Evolutionary conservation across 2,888 invertebrate species (phyloP).

Genomic region (Octonoba sinensis): DNA sequence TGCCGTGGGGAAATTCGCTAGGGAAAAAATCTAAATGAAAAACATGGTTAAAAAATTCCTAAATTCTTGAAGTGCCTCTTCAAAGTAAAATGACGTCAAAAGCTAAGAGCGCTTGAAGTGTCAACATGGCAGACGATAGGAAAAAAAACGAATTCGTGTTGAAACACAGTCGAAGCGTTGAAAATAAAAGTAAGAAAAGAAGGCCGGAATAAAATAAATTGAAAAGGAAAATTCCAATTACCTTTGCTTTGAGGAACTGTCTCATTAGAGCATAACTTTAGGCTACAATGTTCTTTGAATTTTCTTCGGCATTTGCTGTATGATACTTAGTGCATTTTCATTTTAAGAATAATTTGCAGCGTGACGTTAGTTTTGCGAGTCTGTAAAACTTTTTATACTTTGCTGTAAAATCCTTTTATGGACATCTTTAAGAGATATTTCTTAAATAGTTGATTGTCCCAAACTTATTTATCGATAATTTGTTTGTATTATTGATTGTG

Average conservation of each 20-base stretch:
- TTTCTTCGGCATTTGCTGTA: neutral
- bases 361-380: no score
- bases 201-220: slow-evolving; percentile 9
- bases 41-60: slow-evolving; percentile 14
- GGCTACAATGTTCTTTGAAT: slow-evolving; percentile 29
- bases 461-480: no score
- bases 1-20: slow-evolving; percentile 8
- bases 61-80: slow-evolving; percentile 42
- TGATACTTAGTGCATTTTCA: no score
- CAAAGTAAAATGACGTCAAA: slow-evolving; percentile 37
- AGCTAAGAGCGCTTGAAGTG: slow-evolving; percentile 27
- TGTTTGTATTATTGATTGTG: no score
- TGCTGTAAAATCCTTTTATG: no score
- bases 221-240: slow-evolving; percentile 42
- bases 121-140: slow-evolving; percentile 28
- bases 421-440: no score
- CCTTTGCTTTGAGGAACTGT: slow-evolving; percentile 17
- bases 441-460: no score
- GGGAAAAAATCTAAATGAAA: slow-evolving; percentile 6
- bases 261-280: slow-evolving; percentile 26
- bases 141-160: slow-evolving; percentile 2
- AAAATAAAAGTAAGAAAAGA: slow-evolving; percentile 11
- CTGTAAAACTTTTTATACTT: no score
- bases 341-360: no score
- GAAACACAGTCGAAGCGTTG: neutral